Percentiles rank a stretch among this genome's conserved stretches.
These are phyloP conservation scores for Galerucella pusilla DNA, from an alignment of 2,888 invertebrate species.

Conservation along the genomic window DNA sequence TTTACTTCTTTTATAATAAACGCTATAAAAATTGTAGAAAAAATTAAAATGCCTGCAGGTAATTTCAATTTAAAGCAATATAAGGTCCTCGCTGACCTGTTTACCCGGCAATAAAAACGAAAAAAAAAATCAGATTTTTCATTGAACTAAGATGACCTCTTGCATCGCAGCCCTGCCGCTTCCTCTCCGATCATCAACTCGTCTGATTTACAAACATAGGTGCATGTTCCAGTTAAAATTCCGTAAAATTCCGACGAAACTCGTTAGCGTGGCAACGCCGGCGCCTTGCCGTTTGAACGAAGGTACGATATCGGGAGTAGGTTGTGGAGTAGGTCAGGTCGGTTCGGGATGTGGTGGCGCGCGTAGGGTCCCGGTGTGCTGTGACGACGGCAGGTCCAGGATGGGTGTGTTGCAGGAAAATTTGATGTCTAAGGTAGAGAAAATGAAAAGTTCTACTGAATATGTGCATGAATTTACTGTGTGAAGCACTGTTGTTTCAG, in stretches of 20 bases:
- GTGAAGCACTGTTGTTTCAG: background rate
- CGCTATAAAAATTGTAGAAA: too few species aligned
- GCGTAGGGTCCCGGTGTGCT: slow-evolving; percentile 42
- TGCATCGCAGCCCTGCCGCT: slow-evolving; percentile 2
- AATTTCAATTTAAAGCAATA: background rate
- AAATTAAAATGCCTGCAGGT: too few species aligned
- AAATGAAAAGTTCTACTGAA: background rate
- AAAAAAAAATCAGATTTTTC: background rate
- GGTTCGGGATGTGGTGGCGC: slow-evolving; percentile 55
- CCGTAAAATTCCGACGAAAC: slow-evolving; percentile 25
- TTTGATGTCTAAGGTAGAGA: slow-evolving; percentile 31
- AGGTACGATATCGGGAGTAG: slow-evolving; percentile 50
- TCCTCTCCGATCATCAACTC: background rate
- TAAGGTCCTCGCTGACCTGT: background rate
- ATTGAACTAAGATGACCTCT: slow-evolving; percentile 10
- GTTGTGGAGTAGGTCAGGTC: slow-evolving; percentile 61
- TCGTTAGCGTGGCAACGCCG: slow-evolving; percentile 38
- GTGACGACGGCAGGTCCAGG: slow-evolving; percentile 37
- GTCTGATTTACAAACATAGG: slow-evolving; percentile 16
- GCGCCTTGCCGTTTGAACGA: slow-evolving; percentile 46
- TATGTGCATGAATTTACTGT: slow-evolving; percentile 1
- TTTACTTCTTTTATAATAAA: too few species aligned
- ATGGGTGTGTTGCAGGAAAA: slow-evolving; percentile 62
- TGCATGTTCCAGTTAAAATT: slow-evolving; percentile 22
- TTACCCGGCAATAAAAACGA: background rate